A percentile compares a stretch with the other conserved stretches of the same genome.
Conservation (phyloP, 2,113 vertebrate genomes). For the Thalassoma bifasciatum region DNA sequence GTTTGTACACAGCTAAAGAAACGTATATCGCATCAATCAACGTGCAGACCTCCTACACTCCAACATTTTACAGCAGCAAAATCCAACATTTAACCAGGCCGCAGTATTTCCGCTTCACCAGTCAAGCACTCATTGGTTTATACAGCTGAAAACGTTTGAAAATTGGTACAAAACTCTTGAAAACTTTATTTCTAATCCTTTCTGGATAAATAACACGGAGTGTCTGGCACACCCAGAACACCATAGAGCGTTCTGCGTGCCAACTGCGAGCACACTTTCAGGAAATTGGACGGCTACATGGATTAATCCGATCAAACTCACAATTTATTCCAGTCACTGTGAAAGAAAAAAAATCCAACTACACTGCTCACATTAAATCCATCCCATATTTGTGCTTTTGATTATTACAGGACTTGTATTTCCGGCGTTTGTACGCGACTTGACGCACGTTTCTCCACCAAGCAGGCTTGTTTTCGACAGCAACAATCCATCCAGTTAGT, state of each 20-base stretch:
- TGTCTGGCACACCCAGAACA: not conserved
- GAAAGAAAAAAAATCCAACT: not conserved
- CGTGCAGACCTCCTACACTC: too few species aligned
- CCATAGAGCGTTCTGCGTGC: too few species aligned
- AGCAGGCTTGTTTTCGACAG: not conserved
- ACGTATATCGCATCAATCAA: too few species aligned
- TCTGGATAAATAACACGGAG: not conserved
- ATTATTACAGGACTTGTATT: conserved; percentile 21
- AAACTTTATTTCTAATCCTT: not conserved
- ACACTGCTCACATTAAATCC: not conserved
- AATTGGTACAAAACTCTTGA: not conserved
- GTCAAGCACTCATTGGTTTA: not conserved
- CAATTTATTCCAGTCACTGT: not conserved
- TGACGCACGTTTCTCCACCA: not conserved
- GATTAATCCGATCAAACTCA: not conserved
- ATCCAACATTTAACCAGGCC: not conserved
- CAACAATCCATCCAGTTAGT: not conserved
- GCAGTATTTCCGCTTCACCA: conserved; percentile 5
- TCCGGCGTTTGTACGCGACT: conserved; percentile 1
- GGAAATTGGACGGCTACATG: too few species aligned
- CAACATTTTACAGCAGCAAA: not conserved
- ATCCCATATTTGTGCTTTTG: conserved; percentile 14
- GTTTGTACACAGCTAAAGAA: too few species aligned
- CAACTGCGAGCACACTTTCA: too few species aligned
- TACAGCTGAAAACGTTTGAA: not conserved